Evolutionary conservation across 1,140 invertebrate genomes (phyloP).

Genomic region (Samia ricini): DNA sequence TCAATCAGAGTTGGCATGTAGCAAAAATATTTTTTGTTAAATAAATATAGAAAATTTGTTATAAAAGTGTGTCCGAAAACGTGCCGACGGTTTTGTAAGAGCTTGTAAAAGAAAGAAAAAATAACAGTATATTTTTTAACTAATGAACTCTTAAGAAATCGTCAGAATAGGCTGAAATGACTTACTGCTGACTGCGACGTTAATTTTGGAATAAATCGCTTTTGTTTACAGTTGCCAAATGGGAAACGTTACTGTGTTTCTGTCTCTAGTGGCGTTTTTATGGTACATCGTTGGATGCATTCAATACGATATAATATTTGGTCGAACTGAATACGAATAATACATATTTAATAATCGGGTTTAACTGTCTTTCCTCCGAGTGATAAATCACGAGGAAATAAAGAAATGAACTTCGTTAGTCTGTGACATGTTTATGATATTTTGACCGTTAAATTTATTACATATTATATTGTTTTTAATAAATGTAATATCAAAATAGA

Average conservation of each 20-base stretch:
- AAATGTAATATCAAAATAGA: too few relatives aligned
- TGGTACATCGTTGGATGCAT: neutral
- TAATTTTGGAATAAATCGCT: constrained; percentile 36
- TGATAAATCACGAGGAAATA: neutral
- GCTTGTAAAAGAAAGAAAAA: constrained; percentile 16
- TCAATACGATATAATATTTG: neutral
- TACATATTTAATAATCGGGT: neutral
- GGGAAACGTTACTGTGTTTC: neutral
- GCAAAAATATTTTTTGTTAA: neutral
- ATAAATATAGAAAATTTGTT: too few relatives aligned
- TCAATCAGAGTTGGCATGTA: constrained; percentile 21
- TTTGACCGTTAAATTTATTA: too few relatives aligned
- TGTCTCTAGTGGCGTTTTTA: neutral
- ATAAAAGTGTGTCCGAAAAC: constrained; percentile 26
- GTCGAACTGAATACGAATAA: neutral
- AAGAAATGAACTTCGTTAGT: neutral
- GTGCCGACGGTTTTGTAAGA: neutral
- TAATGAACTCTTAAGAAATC: neutral
- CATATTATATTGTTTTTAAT: too few relatives aligned
- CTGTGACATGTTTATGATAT: neutral
- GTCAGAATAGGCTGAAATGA: constrained; percentile 21
- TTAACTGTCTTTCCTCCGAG: neutral
- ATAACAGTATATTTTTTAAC: constrained; percentile 30
- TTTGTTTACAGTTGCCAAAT: constrained; percentile 18
- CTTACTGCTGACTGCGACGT: constrained; percentile 36